phyloP scores from a whole-genome alignment of 2,888 invertebrate genomes.

The Eristalis tenax region DNA sequence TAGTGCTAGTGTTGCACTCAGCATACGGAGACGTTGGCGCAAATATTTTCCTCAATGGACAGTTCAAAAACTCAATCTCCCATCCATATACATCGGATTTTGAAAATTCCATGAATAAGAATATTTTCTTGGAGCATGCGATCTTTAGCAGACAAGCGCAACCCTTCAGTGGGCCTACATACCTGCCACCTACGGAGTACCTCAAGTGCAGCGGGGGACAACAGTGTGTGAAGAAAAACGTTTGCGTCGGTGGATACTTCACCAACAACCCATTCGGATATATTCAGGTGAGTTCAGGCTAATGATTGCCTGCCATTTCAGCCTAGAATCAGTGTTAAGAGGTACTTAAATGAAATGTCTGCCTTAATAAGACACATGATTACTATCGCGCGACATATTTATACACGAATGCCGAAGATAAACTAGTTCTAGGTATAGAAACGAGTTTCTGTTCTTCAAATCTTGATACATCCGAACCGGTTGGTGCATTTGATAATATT shows the following conservation, averaged over 20 bases:
- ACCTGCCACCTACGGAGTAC: slow-evolving; percentile 77
- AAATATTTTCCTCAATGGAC: slow-evolving; percentile 79
- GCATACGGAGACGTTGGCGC: slow-evolving; percentile 74
- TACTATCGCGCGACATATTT: slow-evolving; percentile 13
- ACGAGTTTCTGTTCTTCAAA: slow-evolving; percentile 3
- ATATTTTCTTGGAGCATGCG: slow-evolving; percentile 78
- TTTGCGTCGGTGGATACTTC: slow-evolving; percentile 76
- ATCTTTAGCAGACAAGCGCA: slow-evolving; percentile 78
- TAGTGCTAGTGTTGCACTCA: slow-evolving; percentile 59
- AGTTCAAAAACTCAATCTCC: slow-evolving; percentile 77
- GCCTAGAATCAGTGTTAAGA: neutral
- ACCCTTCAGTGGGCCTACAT: slow-evolving; percentile 78
- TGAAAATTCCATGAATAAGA: slow-evolving; percentile 74
- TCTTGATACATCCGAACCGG: neutral
- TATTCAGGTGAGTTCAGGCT: slow-evolving; percentile 76
- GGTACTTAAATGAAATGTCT: neutral
- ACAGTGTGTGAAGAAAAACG: slow-evolving; percentile 77
- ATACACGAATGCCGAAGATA: slow-evolving; percentile 7
- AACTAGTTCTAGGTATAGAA: slow-evolving; percentile 17
- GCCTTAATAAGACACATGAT: slow-evolving; percentile 13
- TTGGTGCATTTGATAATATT: slow-evolving; percentile 10
- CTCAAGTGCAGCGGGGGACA: slow-evolving; percentile 77
- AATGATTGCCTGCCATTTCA: neutral
- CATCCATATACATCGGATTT: slow-evolving; percentile 74
- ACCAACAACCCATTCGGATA: slow-evolving; percentile 63